Evolutionary conservation across 2,888 invertebrate species (phyloP).

Genomic region (Drosophila kanekoi): DNA sequence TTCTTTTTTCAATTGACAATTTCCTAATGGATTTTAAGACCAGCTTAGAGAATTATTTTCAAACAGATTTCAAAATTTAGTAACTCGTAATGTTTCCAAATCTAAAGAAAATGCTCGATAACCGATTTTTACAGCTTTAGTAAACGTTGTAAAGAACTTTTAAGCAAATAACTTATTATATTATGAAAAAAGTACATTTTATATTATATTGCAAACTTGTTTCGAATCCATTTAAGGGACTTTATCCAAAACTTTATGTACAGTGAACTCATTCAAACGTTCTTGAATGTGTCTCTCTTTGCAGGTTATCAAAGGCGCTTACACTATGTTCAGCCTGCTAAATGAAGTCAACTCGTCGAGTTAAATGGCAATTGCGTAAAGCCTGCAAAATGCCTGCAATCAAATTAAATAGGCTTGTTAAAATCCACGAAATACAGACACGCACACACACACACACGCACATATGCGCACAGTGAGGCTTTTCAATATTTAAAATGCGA

Average conservation of each 20-base stretch:
- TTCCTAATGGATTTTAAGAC: too few species aligned
- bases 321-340: slow-evolving; percentile 76
- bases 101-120: too few species aligned
- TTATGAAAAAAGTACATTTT: not conserved
- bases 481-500: slow-evolving; percentile 26
- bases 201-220: not conserved
- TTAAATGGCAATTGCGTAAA: slow-evolving; percentile 20
- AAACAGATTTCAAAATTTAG: too few species aligned
- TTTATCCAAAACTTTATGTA: too few species aligned
- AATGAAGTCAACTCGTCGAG: slow-evolving; percentile 35
- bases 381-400: slow-evolving; percentile 21
- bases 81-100: too few species aligned
- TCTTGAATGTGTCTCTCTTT: slow-evolving; percentile 4
- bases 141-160: too few species aligned
- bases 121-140: too few species aligned
- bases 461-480: not conserved
- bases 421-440: slow-evolving; percentile 1
- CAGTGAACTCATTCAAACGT: not conserved
- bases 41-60: too few species aligned
- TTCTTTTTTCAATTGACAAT: too few species aligned
- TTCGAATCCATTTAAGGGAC: too few species aligned
- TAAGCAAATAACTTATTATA: too few species aligned
- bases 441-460: not conserved
- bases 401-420: slow-evolving; percentile 39
- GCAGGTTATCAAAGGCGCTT: slow-evolving; percentile 78